phyloP scores from a whole-genome alignment of 2,888 invertebrate genomes.

The Celastrina argiolus region DNA sequence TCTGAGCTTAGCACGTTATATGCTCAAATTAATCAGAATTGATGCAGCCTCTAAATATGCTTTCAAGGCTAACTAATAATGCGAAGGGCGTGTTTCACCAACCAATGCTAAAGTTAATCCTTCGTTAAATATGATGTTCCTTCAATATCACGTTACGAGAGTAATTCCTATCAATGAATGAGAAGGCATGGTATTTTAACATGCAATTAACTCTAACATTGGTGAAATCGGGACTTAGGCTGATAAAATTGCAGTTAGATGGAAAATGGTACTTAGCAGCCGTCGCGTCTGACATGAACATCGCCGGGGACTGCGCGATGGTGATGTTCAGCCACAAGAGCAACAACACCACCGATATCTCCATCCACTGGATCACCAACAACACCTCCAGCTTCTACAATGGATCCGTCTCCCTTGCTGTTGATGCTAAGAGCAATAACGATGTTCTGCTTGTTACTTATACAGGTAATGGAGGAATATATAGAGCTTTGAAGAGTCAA shows the following conservation, averaged over 20 bases:
- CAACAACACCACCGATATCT: conserved; percentile 57
- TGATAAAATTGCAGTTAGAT: conserved; percentile 47
- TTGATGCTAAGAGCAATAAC: conserved; percentile 53
- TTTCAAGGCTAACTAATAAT: no score
- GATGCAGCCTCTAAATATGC: background rate
- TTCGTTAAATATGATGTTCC: no score
- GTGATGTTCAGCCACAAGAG: conserved; percentile 62
- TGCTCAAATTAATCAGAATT: background rate
- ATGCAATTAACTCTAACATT: no score
- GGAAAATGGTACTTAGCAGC: conserved; percentile 64
- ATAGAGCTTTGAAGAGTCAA: conserved; percentile 84
- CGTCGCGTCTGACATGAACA: conserved; percentile 52
- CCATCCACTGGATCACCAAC: conserved; percentile 63
- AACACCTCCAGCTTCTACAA: conserved; percentile 60
- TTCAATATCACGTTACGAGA: no score
- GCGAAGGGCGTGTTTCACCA: no score
- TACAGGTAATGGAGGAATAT: conserved; percentile 45
- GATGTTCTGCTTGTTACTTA: conserved; percentile 60
- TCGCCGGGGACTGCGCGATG: conserved; percentile 61
- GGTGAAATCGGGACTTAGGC: no score
- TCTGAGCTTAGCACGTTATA: background rate
- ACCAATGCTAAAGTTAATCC: no score
- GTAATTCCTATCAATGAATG: no score
- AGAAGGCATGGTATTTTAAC: no score
- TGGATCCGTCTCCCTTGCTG: conserved; percentile 57